Percentiles rank a stretch among this genome's conserved stretches.
phyloP scores from a whole-genome alignment of 2,888 invertebrate genomes.

The Drosophila mulleri region DNA sequence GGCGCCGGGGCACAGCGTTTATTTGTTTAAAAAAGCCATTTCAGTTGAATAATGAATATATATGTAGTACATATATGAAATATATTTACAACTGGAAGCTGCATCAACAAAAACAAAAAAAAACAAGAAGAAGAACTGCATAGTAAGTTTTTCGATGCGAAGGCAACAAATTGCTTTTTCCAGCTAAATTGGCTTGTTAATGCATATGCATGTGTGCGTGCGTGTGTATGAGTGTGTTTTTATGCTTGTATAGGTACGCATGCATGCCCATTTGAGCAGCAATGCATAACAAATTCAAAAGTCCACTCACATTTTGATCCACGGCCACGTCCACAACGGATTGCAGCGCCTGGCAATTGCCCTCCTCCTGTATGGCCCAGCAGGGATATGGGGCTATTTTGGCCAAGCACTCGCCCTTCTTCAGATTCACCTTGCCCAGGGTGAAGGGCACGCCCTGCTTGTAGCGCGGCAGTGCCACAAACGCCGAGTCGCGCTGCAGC shows the following conservation, averaged over 20 bases:
- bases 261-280: not conserved
- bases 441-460: slow-evolving; percentile 88
- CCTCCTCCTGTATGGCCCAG: slow-evolving; percentile 90
- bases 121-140: not conserved
- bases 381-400: slow-evolving; percentile 88
- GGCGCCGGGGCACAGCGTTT: slow-evolving; percentile 23
- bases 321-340: slow-evolving; percentile 89
- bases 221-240: not conserved
- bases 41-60: not conserved
- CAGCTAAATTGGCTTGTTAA: slow-evolving; percentile 6
- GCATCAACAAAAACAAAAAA: slow-evolving; percentile 15
- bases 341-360: slow-evolving; percentile 89
- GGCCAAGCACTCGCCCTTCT: slow-evolving; percentile 86
- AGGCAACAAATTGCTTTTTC: slow-evolving; percentile 52
- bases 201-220: not conserved
- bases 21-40: slow-evolving; percentile 66
- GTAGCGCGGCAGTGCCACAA: slow-evolving; percentile 87
- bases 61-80: not conserved
- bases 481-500: slow-evolving; percentile 87
- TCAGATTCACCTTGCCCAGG: slow-evolving; percentile 86
- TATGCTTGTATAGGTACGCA: not conserved
- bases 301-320: slow-evolving; percentile 86
- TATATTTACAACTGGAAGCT: not conserved
- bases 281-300: slow-evolving; percentile 21
- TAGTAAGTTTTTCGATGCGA: slow-evolving; percentile 18